Percentiles rank a stretch among this genome's conserved stretches.
These are phyloP conservation scores for Porites divaricata DNA, from an alignment of 92 coral and sea anemone species.

Conservation along the genomic window DNA sequence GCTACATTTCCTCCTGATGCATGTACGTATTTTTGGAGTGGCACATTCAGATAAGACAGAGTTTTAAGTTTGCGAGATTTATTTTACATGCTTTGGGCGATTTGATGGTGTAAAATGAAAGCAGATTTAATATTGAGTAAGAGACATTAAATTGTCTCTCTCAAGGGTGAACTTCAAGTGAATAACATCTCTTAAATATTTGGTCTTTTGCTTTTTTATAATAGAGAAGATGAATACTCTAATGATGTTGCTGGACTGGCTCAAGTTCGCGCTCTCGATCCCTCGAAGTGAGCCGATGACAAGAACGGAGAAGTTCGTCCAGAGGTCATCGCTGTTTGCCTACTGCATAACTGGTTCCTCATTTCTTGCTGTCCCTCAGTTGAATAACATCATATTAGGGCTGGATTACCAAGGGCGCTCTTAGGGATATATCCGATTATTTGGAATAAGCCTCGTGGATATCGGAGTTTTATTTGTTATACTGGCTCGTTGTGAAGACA, in stretches of 20 bases:
- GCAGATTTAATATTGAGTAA: too few relatives aligned
- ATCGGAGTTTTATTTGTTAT: slow-evolving; percentile 23
- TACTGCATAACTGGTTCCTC: slow-evolving; percentile 22
- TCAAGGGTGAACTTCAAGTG: neutral
- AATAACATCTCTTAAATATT: neutral
- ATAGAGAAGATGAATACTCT: neutral
- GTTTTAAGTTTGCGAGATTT: too few relatives aligned
- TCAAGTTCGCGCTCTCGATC: slow-evolving; percentile 24
- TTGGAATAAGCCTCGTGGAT: neutral
- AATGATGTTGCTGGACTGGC: slow-evolving; percentile 29
- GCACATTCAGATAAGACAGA: too few relatives aligned
- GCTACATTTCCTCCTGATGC: too few relatives aligned
- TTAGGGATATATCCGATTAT: slow-evolving; percentile 19
- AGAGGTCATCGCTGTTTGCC: slow-evolving; percentile 27
- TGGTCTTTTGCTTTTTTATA: neutral
- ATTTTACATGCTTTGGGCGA: too few relatives aligned
- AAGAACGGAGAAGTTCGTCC: slow-evolving; percentile 27
- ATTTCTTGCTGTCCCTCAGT: slow-evolving; percentile 18
- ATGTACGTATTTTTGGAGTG: too few relatives aligned
- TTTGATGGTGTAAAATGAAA: too few relatives aligned
- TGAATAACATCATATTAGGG: neutral
- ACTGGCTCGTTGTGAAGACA: slow-evolving; percentile 11
- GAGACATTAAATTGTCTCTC: too few relatives aligned
- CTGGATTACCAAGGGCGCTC: slow-evolving; percentile 26
- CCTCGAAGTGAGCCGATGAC: slow-evolving; percentile 26